These are phyloP conservation scores for Acanthosepion pharaonis DNA, from an alignment of 2,888 invertebrate species.

Conservation along the genomic window DNA sequence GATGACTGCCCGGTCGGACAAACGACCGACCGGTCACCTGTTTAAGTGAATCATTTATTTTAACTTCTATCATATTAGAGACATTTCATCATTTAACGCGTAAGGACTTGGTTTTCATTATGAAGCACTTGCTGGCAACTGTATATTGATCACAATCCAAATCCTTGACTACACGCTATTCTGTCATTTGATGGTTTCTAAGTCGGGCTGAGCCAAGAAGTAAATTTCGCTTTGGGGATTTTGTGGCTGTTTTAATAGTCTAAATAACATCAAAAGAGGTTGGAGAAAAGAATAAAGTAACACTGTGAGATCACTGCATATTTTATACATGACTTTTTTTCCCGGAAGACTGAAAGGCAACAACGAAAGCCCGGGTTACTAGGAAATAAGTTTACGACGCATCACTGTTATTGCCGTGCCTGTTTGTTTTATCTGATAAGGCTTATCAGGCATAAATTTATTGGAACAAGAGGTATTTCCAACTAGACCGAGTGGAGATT, in stretches of 20 bases:
- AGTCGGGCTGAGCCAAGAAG: not conserved
- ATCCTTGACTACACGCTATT: not conserved
- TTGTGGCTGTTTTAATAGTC: not conserved
- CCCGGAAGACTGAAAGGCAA: not conserved
- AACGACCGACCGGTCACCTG: too few species aligned
- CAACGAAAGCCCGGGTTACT: not conserved
- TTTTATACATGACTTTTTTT: not conserved
- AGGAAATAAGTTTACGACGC: not conserved
- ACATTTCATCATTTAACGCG: not conserved
- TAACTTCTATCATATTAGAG: not conserved
- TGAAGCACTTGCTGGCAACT: not conserved
- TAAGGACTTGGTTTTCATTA: not conserved
- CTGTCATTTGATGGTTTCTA: not conserved
- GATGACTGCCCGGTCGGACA: not conserved
- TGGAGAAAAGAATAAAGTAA: not conserved
- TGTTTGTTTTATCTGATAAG: too few species aligned
- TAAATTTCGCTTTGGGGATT: not conserved
- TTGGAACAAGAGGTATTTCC: too few species aligned
- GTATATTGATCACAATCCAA: not conserved
- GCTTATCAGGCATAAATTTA: too few species aligned
- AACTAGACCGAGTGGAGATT: too few species aligned
- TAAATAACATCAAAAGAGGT: not conserved
- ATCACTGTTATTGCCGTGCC: too few species aligned
- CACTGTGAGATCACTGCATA: not conserved
- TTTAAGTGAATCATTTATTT: not conserved